Percentiles rank a stretch among this genome's conserved stretches.
These are phyloP conservation scores for Nudaria mundana DNA, from an alignment of 2,888 invertebrate genomes.

Conservation along the genomic window DNA sequence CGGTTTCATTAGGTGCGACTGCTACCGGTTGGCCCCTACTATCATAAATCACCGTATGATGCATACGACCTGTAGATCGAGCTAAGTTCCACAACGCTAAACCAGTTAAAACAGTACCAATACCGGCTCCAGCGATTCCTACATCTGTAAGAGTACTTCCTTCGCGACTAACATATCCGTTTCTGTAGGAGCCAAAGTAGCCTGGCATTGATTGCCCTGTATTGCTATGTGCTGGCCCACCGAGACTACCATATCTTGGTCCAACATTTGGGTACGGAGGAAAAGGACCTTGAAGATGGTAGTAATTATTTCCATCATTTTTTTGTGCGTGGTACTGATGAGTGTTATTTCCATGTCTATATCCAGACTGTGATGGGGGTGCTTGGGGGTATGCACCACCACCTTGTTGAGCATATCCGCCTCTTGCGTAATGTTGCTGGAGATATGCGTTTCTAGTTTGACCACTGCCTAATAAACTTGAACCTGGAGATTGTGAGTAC, in stretches of 20 bases:
- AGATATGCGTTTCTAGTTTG: slow-evolving; percentile 31
- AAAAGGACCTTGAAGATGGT: slow-evolving; percentile 59
- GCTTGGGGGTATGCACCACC: slow-evolving; percentile 26
- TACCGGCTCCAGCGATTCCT: slow-evolving; percentile 72
- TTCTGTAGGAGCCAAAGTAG: slow-evolving; percentile 65
- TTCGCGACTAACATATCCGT: slow-evolving; percentile 54
- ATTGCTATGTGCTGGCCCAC: slow-evolving; percentile 49
- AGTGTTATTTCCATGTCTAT: slow-evolving; percentile 18
- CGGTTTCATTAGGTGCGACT: slow-evolving; percentile 58
- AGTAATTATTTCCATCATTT: slow-evolving; percentile 49
- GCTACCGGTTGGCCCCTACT: slow-evolving; percentile 72
- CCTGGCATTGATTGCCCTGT: slow-evolving; percentile 64
- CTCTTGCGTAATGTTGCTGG: slow-evolving; percentile 33
- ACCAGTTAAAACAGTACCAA: slow-evolving; percentile 72
- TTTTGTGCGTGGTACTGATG: slow-evolving; percentile 31
- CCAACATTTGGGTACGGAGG: slow-evolving; percentile 56
- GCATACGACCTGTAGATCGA: slow-evolving; percentile 66
- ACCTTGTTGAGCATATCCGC: slow-evolving; percentile 19
- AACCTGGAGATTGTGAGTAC: slow-evolving; percentile 38
- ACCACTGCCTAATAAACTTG: slow-evolving; percentile 25
- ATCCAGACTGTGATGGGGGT: slow-evolving; percentile 49
- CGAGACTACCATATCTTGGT: slow-evolving; percentile 44
- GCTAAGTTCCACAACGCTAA: slow-evolving; percentile 77
- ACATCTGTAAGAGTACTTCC: slow-evolving; percentile 63
- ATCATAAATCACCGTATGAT: slow-evolving; percentile 73